Evolutionary conservation across 1,140 invertebrate species (phyloP).

Genomic region (Drosophila ogumai): DNA sequence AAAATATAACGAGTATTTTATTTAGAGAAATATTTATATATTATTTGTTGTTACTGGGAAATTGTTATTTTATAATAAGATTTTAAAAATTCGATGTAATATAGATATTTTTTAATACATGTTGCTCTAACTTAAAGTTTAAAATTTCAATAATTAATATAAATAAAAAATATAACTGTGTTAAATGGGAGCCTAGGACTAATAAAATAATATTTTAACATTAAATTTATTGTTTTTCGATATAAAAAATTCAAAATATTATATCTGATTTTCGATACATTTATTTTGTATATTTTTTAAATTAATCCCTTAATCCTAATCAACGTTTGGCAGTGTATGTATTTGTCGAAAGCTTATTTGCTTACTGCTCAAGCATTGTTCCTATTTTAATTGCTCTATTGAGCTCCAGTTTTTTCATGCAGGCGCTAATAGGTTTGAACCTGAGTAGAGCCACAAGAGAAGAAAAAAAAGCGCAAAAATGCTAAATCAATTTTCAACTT

Average conservation of each 20-base stretch:
- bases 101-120: too few relatives aligned
- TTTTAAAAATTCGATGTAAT: too few relatives aligned
- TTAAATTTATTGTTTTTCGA: too few relatives aligned
- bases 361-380: constrained; percentile 38
- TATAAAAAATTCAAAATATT: too few relatives aligned
- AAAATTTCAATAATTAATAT: too few relatives aligned
- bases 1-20: neutral
- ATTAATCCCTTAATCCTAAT: neutral
- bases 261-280: too few relatives aligned
- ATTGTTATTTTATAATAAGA: too few relatives aligned
- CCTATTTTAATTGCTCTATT: constrained; percentile 52
- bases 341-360: constrained; percentile 25
- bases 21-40: neutral
- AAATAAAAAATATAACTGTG: too few relatives aligned
- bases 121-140: too few relatives aligned
- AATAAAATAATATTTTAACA: neutral
- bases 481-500: constrained; percentile 41
- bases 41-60: too few relatives aligned
- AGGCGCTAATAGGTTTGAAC: constrained; percentile 55
- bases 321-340: constrained; percentile 4
- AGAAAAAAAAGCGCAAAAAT: neutral
- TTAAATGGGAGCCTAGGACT: too few relatives aligned
- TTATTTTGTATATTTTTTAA: too few relatives aligned
- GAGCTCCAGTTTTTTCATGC: constrained; percentile 37
- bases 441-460: constrained; percentile 21